These are phyloP conservation scores for Tetanocera ferruginea DNA, from an alignment of 2,888 invertebrate genomes.

Conservation along the genomic window DNA sequence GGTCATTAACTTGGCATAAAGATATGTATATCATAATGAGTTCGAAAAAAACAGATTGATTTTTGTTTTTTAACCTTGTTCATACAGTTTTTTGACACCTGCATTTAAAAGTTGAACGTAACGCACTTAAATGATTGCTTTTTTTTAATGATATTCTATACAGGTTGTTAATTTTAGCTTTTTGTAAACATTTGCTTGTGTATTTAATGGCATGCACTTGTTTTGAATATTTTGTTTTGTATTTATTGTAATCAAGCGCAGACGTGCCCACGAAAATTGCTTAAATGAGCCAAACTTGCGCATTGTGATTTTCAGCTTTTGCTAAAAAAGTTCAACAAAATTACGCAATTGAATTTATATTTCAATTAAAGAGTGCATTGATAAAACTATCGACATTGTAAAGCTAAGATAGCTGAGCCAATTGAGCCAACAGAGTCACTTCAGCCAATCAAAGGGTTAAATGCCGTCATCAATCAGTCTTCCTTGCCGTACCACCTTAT, in stretches of 20 bases:
- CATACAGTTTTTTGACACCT: conserved; percentile 27
- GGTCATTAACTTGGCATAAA: background rate
- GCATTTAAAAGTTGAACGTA: background rate
- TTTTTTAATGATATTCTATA: background rate
- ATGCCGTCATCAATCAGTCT: too few relatives aligned
- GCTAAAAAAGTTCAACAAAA: too few relatives aligned
- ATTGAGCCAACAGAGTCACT: too few relatives aligned
- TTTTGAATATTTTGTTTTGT: background rate
- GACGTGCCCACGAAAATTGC: too few relatives aligned
- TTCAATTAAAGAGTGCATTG: too few relatives aligned
- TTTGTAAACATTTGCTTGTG: background rate
- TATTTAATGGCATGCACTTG: background rate
- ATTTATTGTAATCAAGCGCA: background rate
- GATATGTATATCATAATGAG: background rate
- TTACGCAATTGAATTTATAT: too few relatives aligned
- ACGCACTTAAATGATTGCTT: background rate
- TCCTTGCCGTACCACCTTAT: too few relatives aligned
- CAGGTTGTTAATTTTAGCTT: background rate
- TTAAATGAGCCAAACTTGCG: too few relatives aligned
- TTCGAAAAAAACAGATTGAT: background rate
- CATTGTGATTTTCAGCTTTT: too few relatives aligned
- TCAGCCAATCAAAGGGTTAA: too few relatives aligned
- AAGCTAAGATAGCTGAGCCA: too few relatives aligned
- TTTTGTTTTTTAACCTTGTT: conserved; percentile 8
- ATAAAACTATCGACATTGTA: too few relatives aligned